Base-by-base conservation (phyloP, 2,797 vertebrate genomes). In the Lateolabrax maculatus region DNA sequence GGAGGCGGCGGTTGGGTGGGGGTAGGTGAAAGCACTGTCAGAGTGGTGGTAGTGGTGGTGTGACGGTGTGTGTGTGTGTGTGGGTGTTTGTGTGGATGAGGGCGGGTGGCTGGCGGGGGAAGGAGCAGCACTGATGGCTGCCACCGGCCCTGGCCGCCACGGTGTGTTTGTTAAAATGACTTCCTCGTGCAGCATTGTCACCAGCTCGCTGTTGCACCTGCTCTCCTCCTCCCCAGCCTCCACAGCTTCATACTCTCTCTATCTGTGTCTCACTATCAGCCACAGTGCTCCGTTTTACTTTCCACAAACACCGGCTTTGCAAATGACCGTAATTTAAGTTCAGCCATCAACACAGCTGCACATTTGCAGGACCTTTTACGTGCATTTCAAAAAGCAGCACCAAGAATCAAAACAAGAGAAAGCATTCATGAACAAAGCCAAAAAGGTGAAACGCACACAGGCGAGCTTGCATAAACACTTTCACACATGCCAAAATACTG, bases 101-200 rank as follows among this genome's bases (percentile, higher is more conserved):
- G n/a, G n/a, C 31, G n/a, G 39, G 15, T 27, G 46, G 55, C 62
- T 62, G 80, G 49, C 31, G 41, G 70, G 46, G 72, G 57, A 68
- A 73, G 72, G 71, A 86, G 84, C 80, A 71, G 74, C 53, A 77
- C 82, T 90, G 88, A 91, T 86, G 85, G 86, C 84, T 90, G 90
- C 81, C 78, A 84, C 79, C 69, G 61, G 87, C 80, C 86, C 88
- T 75, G 81, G 80, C 86, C 84, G 68, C 88, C 78, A 70, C 58
- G 27, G 69, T 76, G 89, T 84, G 89, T 94, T 91, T 90, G 86
- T 90, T 92, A 87, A 92, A 91, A 90, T 82, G 77, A 92, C 90
- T 92, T 93, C 88, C 87, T 84, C 27, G 23, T 76, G 85, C 86
- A 84, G 86, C 81, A 86, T 90, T 90, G 90, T 92, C 82, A 89